Evolutionary conservation across 2,888 invertebrate species (phyloP).

Genomic region (Ecliptopera silaceata): DNA sequence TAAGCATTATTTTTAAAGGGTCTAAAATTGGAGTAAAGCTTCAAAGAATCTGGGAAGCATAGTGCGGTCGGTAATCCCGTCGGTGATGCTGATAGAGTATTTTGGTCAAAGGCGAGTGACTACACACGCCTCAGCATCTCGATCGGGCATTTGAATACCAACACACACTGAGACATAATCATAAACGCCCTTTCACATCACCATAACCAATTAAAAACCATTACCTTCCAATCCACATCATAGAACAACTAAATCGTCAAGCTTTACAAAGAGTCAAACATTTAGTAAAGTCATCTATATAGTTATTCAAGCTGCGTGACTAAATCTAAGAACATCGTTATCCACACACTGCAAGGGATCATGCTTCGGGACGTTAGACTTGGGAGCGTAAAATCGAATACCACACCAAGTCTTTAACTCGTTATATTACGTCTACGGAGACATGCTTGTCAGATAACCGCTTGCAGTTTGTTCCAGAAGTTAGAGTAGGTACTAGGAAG

Average conservation of each 20-base stretch:
- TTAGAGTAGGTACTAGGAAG: constrained; percentile 71
- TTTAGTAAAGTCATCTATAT: constrained; percentile 75
- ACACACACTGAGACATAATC: constrained; percentile 83
- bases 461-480: constrained; percentile 77
- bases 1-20: constrained; percentile 60
- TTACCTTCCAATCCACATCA: constrained; percentile 82
- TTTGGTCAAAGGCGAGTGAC: constrained; percentile 66
- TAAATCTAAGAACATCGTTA: constrained; percentile 59
- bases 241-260: constrained; percentile 80
- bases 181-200: constrained; percentile 79
- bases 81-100: constrained; percentile 79
- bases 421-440: constrained; percentile 53
- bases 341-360: constrained; percentile 79
- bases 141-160: constrained; percentile 89
- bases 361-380: constrained; percentile 68
- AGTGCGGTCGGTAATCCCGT: constrained; percentile 76
- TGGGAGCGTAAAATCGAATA: constrained; percentile 51
- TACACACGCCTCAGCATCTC: constrained; percentile 77
- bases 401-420: constrained; percentile 65
- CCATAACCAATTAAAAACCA: constrained; percentile 80
- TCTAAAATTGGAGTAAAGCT: constrained; percentile 62
- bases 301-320: constrained; percentile 72
- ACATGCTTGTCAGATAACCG: constrained; percentile 66
- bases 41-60: constrained; percentile 43
- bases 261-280: constrained; percentile 79